Base-by-base conservation (phyloP, 2,113 vertebrate genomes). In the Pterocles gutturalis region DNA sequence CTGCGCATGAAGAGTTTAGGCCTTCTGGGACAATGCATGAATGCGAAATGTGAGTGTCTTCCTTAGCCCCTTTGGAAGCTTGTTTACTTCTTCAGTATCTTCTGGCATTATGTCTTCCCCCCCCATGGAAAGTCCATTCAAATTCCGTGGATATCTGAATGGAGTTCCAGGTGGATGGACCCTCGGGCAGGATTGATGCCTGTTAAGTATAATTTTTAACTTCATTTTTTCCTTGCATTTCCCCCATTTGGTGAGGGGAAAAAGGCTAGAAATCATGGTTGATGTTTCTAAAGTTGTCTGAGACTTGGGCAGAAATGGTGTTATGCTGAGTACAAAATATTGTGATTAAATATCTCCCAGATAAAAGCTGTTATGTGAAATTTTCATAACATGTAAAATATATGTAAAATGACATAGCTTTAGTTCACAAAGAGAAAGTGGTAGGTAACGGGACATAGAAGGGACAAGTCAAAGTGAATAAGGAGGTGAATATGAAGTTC, bases 381-480 rank as follows among this genome's bases (percentile, higher is more conserved):
- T 92, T 94, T 93, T 92, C 11, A 28, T 34, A 51, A 45, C 6
- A 34, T 36, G 6, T 10, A 64, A 64, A 16, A 33, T 43, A 55
- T 14, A 41, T 28, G 21, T 79, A 79, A 92, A 91, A 87, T 53
- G 0, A 61, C 81, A 12, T 3, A 1, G 4, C 15, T 83, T 48
- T 84, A 75, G 71, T 78, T 92, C 75, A 51, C 41, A 82, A 55
- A 65, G 24, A 45, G 18, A 54, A 87, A 75, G 5, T 22, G 9
- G 8, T 60, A 84, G 80, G 12, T 62, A 72, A 78, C 60, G 34
- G 28, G 17, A 55, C 31, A 28, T 25, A n/a, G 43, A 78, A 90
- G 62, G 43, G 48, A 72, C 33, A 87, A 87, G 79, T 91, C 53
- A 87, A 91, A 91, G 45, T 82, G 45, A 93, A 25, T 83, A 67